Evolutionary conservation across 2,797 vertebrate genomes (phyloP), one percentile per base, ranked within the genome.

Genomic region (Labeo calbasu): DNA sequence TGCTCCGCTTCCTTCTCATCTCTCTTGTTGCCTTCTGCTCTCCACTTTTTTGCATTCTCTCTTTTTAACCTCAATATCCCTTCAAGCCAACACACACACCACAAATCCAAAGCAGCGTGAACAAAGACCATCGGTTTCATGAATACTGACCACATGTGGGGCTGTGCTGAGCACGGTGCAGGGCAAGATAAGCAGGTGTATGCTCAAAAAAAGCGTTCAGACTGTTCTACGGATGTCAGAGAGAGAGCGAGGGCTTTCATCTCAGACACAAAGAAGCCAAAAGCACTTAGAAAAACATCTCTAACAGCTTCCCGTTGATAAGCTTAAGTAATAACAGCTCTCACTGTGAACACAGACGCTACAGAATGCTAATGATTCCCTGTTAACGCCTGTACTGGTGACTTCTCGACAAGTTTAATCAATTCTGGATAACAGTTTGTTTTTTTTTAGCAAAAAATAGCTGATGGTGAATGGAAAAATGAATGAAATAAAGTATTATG

Each of bases 311-410:
- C 61, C 48, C 23, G 23, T 28, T 66, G 82, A 86, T 81, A 87
- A 83, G 82, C 82, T 23, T 25, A 36, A 50, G 73, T 83, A 87
- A 68, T 59, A 87, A 78, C 66, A 70, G 72, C 85, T 69, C 81
- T 72, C 43, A 21, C 84, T 71, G 75, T 36, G 65, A 79, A 61
- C 61, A 50, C 32, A 40, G 80, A 59, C 28, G 12, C 65, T 14
- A 36, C 80, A 82, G 81, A 84, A 76, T 87, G 86, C 59, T 76
- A 86, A 88, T 76, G 73, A 87, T 77, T 81, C 78, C 61, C 73
- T 48, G 71, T 51, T 79, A 43, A 63, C 23, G 46, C 1, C 43
- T 53, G 8, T 61, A 73, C 61, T 77, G 50, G 50, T 63, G 19
- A 88, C 59, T 80, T 72, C 66, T 75, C 2, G 81, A 48, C 76